Evolutionary conservation across 2,113 vertebrate genomes (phyloP), one percentile per base, ranked within the genome.

Genomic region (Sterna hirundo): DNA sequence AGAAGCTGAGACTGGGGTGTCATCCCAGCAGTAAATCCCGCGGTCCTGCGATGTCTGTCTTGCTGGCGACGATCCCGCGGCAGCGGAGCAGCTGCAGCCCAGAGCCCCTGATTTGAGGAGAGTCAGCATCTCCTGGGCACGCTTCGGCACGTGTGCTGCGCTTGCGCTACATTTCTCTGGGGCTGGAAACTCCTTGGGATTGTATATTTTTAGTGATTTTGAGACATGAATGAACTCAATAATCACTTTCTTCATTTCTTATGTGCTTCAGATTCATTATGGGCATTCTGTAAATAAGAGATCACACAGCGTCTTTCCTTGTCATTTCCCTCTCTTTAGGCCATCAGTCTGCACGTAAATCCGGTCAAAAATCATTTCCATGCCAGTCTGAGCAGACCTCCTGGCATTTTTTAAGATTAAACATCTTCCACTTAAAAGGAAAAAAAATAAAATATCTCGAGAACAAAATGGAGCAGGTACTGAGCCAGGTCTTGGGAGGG

Each of bases 1-100:
- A 97, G 91, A 95, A 93, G 89, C 94, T 97, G 95, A 96, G 96
- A 79, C 89, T 83, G 96, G 26, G 81, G 83, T 98, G 94, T 97
- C 96, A 95, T 90, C 89, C 94, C 89, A 69, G 96, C 97, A 98
- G 98, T 98, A 98, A 98, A 98, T 98, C 97, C 95, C 15, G 5
- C 2, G 15, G 72, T 86, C 96, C 91, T 93, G 88, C 96, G 94
- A 77, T 86, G 95, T 10, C 14, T 94, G 70, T 93, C 89, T 70
- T 72, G 84, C 88, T 96, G 81, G 52, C 30, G 6, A 16, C 77
- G 96, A 74, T 88, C 75, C 91, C 69, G 64, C 97, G 92, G 93
- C 54, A 64, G 78, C 34, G 66, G 69, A 97, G 94, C 97, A 97
- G 98, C 98, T 98, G 97, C 90, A 85, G 81, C 42, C 5, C 4